These are phyloP conservation scores for Acridotheres tristis DNA, from an alignment of 2,797 vertebrate genomes.

Conservation along the genomic window DNA sequence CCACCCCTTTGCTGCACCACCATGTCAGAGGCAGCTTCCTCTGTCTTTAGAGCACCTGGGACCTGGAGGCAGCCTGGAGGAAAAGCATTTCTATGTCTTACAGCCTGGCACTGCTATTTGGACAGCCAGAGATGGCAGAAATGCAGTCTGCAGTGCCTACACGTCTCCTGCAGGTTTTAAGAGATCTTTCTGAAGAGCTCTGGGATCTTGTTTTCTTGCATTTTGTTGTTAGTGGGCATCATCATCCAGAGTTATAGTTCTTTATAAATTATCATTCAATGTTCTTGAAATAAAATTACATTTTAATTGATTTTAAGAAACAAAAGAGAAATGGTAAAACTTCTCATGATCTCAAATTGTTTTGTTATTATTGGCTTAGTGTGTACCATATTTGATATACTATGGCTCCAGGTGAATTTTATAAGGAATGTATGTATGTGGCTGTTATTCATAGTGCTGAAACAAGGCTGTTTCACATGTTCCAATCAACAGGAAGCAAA, in stretches of 20 bases:
- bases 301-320: background rate
- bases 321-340: background rate
- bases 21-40: background rate
- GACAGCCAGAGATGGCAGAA: background rate
- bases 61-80: background rate
- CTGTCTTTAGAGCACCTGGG: rapidly evolving
- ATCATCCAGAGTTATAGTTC: background rate
- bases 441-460: background rate
- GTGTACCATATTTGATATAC: background rate
- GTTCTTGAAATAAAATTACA: background rate
- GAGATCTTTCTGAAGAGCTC: background rate
- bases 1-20: background rate
- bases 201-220: background rate
- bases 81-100: background rate
- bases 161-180: background rate
- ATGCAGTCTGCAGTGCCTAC: background rate
- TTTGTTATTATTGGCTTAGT: background rate
- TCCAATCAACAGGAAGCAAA: background rate
- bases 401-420: background rate
- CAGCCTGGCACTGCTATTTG: background rate
- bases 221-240: background rate
- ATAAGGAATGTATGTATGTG: background rate
- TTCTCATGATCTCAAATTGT: background rate
- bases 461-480: background rate
- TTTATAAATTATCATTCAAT: background rate